Evolutionary conservation across 2,113 vertebrate genomes (phyloP), one percentile per base, ranked within the genome.

Genomic region (Lycaon pictus): DNA sequence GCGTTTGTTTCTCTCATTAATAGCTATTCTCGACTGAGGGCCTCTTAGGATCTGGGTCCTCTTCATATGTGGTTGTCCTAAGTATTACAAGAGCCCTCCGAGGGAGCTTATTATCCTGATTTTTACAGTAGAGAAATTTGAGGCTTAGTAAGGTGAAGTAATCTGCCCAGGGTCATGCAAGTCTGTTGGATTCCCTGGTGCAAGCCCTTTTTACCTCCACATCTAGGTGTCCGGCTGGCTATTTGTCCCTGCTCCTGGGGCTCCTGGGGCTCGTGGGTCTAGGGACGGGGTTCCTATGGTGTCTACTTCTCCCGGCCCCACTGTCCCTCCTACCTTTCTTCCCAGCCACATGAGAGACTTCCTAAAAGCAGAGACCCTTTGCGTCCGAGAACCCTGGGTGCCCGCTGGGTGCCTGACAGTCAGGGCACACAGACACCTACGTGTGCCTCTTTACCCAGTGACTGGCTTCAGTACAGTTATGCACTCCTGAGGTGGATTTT

Each of bases 1-100:
- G 62, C 81, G 4, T 82, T 82, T 74, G 20, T 77, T 76, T 96
- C 63, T 88, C n/a, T 87, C 51, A n/a, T 53, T 74, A 87, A 69
- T 10, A 71, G n/a, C 25, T 58, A 9, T 48, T 23, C 27, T 74
- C 62, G n/a, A n/a, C 23, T 13, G 22, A 85, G 17, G 51, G 37
- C 3, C 22, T 79, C 7, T 72, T 65, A 48, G 81, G 35, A 29
- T 48, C 35, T 74, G 58, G 17, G 15, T 55, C 48, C 8, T 65
- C 15, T 67, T 88, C 35, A 27, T 43, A 25, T 32, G 55, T 5
- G 9, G 90, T 84, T 65, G 13, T 60, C 77, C 86, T 67, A 62
- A n/a, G n/a, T 51, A 55, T 91, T 58, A 16, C 3, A 48, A 35
- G 22, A 53, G 2, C 32, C 16, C 17, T 79, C 13, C 62, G 11